A percentile compares a stretch with the other conserved stretches of the same genome.
These are phyloP conservation scores for Diogma glabrata DNA, from an alignment of 2,888 invertebrate genomes.

Conservation along the genomic window DNA sequence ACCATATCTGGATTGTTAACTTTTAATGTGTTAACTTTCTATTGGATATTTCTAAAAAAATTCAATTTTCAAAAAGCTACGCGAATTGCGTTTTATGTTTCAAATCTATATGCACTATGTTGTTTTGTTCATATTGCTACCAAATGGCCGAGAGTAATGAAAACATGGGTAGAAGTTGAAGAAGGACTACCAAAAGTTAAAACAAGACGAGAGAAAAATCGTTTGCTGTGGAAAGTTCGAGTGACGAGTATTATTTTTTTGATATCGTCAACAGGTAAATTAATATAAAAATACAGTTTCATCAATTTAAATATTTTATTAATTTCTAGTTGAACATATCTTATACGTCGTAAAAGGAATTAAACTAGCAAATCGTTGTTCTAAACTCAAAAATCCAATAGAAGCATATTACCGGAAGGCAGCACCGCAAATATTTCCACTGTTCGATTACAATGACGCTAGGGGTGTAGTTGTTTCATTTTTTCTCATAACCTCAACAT, in stretches of 20 bases:
- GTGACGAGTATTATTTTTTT: neutral
- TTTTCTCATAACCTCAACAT: neutral
- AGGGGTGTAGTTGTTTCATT: neutral
- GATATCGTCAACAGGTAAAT: neutral
- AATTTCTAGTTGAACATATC: neutral
- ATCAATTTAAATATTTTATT: neutral
- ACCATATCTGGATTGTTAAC: neutral
- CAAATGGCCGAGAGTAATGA: slow-evolving; percentile 34
- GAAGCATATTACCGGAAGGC: slow-evolving; percentile 2
- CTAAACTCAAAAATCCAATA: slow-evolving; percentile 4
- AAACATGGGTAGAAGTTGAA: slow-evolving; percentile 34
- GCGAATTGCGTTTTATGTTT: slow-evolving; percentile 6
- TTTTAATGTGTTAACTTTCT: neutral
- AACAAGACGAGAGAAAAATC: slow-evolving; percentile 17
- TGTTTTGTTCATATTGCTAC: slow-evolving; percentile 34
- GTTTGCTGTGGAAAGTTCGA: neutral
- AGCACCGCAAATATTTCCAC: neutral
- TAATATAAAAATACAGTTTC: neutral
- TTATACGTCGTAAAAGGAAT: neutral
- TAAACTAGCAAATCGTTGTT: slow-evolving; percentile 2
- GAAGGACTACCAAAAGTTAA: slow-evolving; percentile 23
- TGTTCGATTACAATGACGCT: neutral
- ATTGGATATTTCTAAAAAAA: neutral
- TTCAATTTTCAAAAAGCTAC: slow-evolving; percentile 6
- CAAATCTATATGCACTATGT: slow-evolving; percentile 4